Base-by-base conservation (phyloP, 2,797 vertebrate genomes). In the Ceyx erithaca region DNA sequence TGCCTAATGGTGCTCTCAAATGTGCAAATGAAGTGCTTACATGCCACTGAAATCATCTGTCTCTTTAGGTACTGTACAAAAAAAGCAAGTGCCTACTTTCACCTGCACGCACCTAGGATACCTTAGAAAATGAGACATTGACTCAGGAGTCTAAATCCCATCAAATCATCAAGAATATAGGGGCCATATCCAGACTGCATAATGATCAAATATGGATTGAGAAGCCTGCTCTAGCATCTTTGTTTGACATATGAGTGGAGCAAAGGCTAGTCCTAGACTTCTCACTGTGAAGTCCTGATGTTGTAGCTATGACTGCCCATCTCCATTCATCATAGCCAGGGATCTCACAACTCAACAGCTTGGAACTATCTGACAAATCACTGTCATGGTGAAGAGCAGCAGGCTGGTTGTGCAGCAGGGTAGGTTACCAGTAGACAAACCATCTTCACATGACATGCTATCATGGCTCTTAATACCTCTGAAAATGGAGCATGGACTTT, bases 371-470 rank as follows among this genome's bases (percentile, higher is more conserved):
- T 62, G 4, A 6, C 17, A 17, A 13, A 45, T 30, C 41, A 23
- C 26, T 33, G 28, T 12, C 40, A 14, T 3, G 4, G 7, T 64
- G 21, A 6, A 8, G 54, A 85, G 66, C 30, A 55, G 26, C 35
- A 70, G 28, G 12, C 13, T 40, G 25, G 11, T 26, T 64, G 88
- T 51, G 37, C 57, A 87, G 41, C 61, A 40, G 49, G 31, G 9
- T 43, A 26, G 15, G 35, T 55, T 90, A 49, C 20, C 70, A 69
- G 78, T 41, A 28, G 23, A 57, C 15, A 82, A 75, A 45, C 3
- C 9, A 26, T 8, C 25, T 71, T 28, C 14, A 5, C 25, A 41
- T 76, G 40, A 23, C 4, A 1, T 7, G 10, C 0, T 0, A 13
- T 64, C 28, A 4, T 0, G 1, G 41, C 31, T 70, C 41, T 46